These are phyloP conservation scores for Rotaria macrura DNA, from an alignment of 2,888 invertebrate genomes.

Conservation along the genomic window DNA sequence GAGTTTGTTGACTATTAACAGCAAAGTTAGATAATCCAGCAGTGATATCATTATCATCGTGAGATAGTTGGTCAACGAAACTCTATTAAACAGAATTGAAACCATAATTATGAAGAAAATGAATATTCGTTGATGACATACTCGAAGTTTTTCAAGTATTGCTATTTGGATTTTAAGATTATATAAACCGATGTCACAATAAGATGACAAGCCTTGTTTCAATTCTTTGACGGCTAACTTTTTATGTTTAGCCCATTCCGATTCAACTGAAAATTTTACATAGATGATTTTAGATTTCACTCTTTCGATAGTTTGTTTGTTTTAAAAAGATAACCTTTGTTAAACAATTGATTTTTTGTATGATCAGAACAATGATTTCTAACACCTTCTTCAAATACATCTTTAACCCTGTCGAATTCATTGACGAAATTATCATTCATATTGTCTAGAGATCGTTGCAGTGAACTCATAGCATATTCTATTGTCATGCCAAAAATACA, in stretches of 20 bases:
- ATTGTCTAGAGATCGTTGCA: neutral
- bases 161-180: neutral
- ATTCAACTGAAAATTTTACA: neutral
- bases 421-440: neutral
- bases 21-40: neutral
- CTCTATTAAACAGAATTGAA: neutral
- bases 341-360: neutral
- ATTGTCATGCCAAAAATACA: neutral
- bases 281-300: neutral
- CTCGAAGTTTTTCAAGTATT: neutral
- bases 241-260: neutral
- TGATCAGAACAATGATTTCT: slow-evolving; percentile 6
- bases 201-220: neutral
- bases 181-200: neutral
- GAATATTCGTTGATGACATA: neutral
- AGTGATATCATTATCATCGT: neutral
- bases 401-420: neutral
- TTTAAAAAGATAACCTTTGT: neutral
- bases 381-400: neutral
- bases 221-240: neutral
- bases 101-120: neutral
- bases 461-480: slow-evolving; percentile 1
- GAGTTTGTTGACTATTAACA: neutral
- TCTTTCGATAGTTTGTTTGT: neutral
- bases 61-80: neutral